phyloP scores from a whole-genome alignment of 2,888 invertebrate genomes.

The Pristionchus exspectatus region DNA sequence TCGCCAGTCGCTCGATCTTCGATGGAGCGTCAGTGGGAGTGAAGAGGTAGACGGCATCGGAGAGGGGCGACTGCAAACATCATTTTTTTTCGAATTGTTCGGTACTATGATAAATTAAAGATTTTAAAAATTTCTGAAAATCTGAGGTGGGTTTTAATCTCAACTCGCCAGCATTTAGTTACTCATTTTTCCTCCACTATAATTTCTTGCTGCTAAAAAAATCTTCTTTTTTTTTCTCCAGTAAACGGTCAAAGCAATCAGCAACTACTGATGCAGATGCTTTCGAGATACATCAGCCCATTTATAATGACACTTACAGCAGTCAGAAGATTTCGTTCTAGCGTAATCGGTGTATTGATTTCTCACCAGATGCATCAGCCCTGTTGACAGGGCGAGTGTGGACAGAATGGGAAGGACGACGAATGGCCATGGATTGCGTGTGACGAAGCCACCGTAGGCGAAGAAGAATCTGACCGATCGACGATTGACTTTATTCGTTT shows the following conservation, averaged over 20 bases:
- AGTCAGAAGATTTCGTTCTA: background rate
- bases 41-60: slow-evolving; percentile 74
- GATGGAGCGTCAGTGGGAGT: slow-evolving; percentile 73
- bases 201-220: too few species aligned
- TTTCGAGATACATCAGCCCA: too few species aligned
- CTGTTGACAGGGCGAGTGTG: slow-evolving; percentile 61
- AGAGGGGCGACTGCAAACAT: slow-evolving; percentile 57
- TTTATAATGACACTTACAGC: too few species aligned
- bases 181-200: too few species aligned
- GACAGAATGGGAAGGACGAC: slow-evolving; percentile 58
- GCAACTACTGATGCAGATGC: too few species aligned
- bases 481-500: background rate
- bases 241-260: too few species aligned
- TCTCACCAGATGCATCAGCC: slow-evolving; percentile 56
- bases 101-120: too few species aligned
- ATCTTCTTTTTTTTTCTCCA: too few species aligned
- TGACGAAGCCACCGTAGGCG: slow-evolving; percentile 65
- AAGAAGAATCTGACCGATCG: slow-evolving; percentile 65
- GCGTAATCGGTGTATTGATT: background rate
- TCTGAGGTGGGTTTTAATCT: too few species aligned
- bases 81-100: background rate
- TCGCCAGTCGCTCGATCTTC: slow-evolving; percentile 65
- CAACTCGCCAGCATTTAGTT: too few species aligned
- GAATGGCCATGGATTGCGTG: slow-evolving; percentile 60
- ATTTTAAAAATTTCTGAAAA: too few species aligned